phyloP scores from a whole-genome alignment of 2,797 vertebrate genomes.

The Parambassis ranga region DNA sequence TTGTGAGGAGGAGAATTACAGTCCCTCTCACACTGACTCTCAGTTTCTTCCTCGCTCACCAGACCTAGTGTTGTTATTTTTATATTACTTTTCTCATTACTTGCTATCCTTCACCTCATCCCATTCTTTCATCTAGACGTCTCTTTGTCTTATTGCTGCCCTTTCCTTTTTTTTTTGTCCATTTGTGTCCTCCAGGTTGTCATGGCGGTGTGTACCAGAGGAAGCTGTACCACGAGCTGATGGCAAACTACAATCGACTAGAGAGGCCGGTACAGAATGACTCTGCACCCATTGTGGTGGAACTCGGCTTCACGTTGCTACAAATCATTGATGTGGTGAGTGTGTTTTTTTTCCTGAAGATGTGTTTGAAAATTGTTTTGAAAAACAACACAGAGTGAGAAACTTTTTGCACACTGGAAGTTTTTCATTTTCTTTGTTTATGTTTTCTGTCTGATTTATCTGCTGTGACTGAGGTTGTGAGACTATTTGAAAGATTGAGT shows the following conservation, averaged over 20 bases:
- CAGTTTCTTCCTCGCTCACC: background rate
- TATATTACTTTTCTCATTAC: background rate
- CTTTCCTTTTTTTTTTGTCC: background rate
- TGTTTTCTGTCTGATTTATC: constrained; percentile 3
- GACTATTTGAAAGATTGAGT: too few relatives aligned
- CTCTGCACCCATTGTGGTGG: constrained; percentile 85
- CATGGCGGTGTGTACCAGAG: constrained; percentile 87
- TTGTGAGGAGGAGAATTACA: background rate
- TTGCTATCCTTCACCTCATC: background rate
- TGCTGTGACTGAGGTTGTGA: too few relatives aligned
- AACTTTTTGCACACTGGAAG: background rate
- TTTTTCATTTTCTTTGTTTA: constrained; percentile 13
- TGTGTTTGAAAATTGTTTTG: background rate
- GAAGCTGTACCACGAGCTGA: constrained; percentile 82
- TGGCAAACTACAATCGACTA: constrained; percentile 87
- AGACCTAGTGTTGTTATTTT: background rate
- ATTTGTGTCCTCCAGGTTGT: constrained; percentile 71
- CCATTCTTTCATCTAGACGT: background rate
- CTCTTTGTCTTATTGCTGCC: background rate
- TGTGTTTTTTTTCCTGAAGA: background rate
- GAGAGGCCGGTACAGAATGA: constrained; percentile 90
- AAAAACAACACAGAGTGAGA: background rate
- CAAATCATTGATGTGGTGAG: constrained; percentile 93
- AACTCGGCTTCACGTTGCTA: constrained; percentile 88
- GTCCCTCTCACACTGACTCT: too few relatives aligned